Evolutionary conservation across 2,797 vertebrate species (phyloP), one percentile per base, ranked within the genome.

Genomic region (Platyrinchus mystaceus): DNA sequence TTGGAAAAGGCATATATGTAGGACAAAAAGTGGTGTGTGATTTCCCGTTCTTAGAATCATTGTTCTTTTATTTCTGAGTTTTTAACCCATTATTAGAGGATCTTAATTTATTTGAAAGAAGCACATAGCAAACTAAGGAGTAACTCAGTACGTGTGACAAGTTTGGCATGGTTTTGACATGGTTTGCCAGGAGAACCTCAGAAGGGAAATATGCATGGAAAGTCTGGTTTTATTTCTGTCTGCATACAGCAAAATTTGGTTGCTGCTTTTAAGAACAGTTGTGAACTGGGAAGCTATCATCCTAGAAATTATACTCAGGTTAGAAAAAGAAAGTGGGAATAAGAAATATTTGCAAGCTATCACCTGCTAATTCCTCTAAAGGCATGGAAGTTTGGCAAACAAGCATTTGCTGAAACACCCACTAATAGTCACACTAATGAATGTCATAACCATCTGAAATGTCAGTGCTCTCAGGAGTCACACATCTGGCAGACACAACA

Each of bases 1-100:
- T 95, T 78, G 60, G 58, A 93, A 95, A 94, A 94, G 39, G 24
- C 20, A 56, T 92, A 41, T 27, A 87, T 17, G 56, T 70, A 87
- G 16, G 76, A 87, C 41, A 92, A 94, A 82, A 58, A 77, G 34
- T 16, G 7, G 12, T 34, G 8, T 15, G 9, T 15, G 10, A 46
- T 41, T 84, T 93, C 49, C 43, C 59, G 9, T 43, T 69, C 30
- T 58, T 46, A 41, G 77, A 63, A 67, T 52, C 28, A 83, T 4
- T 71, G 19, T 21, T 68, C 68, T 80, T 46, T 84, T 86, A 79
- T 60, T 94, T 69, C 63, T 69, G 59, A 77, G 27, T 44, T 95
- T 88, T 44, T 56, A 91, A 55, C 43, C 59, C 20, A 26, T 52
- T 81, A 44, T 11, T 12, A 69, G 77, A 94, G 27, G 15, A 89